Base-by-base conservation (phyloP, 2,113 vertebrate species). In the Melanocharis versteri region DNA sequence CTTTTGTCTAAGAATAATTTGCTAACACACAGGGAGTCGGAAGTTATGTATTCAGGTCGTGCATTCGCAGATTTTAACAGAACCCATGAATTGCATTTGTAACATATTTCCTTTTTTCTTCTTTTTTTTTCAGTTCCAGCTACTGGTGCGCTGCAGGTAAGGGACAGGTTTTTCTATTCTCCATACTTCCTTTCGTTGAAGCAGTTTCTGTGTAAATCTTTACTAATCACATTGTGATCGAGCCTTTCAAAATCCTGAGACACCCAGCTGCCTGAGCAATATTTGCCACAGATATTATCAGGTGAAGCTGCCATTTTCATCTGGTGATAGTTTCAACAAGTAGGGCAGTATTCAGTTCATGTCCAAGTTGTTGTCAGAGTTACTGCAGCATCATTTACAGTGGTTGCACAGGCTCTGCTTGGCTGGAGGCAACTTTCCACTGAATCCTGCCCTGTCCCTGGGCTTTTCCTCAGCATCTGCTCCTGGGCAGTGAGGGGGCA, bases 161-260 rank as follows among this genome's bases (percentile, higher is more conserved):
- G 89, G n/a, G 44, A 35, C 30, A 88, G n/a, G 81, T 50, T 71
- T 93, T 90, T 78, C 80, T 70, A 11, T 50, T 66, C 54, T 15
- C 51, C 24, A 60, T 58, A 5, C 16, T 56, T 86, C 65, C 47
- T 92, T 70, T 73, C 42, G 54, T 90, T 85, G 83, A 58, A 90
- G 64, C 39, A 44, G 27, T 81, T 95, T 89, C 76, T 27, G 17
- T 81, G 44, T 77, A 89, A 96, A 94, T 90, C 86, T 65, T 78
- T 83, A 28, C 72, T 94, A 87, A 95, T 81, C 86, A 58, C 54
- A 56, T 78, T 76, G 50, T 71, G 68, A 94, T 70, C 0, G 28
- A 95, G 89, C 91, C 33, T 89, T 93, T 83, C 72, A 89, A 82
- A 89, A 90, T 31, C 60, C 80, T 23, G 79, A 93, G 86, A 70